Conservation (phyloP, 2,888 invertebrate species). For the Hecatera dysodea region DNA sequence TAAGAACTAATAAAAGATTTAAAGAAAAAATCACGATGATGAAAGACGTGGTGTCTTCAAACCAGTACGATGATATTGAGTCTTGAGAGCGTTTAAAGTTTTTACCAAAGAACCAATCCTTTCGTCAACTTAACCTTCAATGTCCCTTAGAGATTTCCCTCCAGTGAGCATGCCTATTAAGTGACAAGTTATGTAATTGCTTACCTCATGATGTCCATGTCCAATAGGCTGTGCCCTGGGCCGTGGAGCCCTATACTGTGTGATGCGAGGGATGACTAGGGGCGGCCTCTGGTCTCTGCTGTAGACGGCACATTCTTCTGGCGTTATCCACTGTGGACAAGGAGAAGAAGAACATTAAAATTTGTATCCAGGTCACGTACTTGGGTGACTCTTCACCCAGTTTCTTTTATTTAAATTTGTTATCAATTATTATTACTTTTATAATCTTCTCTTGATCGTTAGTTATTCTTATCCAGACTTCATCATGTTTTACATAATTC, state of each 20-base stretch:
- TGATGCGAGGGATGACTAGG: conserved; percentile 87
- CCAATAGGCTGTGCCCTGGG: conserved; percentile 70
- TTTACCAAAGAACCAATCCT: too few relatives aligned
- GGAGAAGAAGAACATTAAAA: not conserved
- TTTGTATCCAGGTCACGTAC: not conserved
- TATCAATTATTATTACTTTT: not conserved
- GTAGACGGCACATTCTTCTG: conserved; percentile 87
- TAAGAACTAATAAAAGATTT: too few relatives aligned
- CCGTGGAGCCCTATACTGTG: conserved; percentile 83
- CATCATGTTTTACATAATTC: not conserved
- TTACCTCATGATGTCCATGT: conserved; percentile 76
- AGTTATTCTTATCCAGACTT: not conserved
- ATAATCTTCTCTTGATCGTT: too few relatives aligned
- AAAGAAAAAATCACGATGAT: too few relatives aligned
- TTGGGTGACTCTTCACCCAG: not conserved
- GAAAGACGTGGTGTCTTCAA: too few relatives aligned
- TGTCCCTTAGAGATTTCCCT: too few relatives aligned
- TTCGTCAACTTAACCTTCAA: too few relatives aligned
- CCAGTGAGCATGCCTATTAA: too few relatives aligned
- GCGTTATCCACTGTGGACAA: conserved; percentile 88
- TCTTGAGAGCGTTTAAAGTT: too few relatives aligned
- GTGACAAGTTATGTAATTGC: conserved; percentile 35
- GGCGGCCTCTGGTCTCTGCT: conserved; percentile 86
- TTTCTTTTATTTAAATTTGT: not conserved
- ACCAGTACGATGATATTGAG: too few relatives aligned